Evolutionary conservation across 2,888 invertebrate species (phyloP).

Genomic region (Hecatera dysodea): DNA sequence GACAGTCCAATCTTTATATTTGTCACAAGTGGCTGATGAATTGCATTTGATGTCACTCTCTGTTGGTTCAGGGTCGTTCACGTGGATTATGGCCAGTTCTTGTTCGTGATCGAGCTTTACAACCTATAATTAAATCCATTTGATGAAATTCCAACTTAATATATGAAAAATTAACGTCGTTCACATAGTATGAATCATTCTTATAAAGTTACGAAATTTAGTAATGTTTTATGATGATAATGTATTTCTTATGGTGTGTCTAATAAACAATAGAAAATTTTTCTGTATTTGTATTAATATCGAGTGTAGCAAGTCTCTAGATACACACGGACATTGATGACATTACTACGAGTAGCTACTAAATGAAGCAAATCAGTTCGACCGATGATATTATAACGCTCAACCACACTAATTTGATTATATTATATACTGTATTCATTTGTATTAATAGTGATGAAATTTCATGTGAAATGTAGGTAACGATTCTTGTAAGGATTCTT

Average conservation of each 20-base stretch:
- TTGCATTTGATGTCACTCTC: conserved; percentile 59
- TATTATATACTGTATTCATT: too few species aligned
- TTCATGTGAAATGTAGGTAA: too few species aligned
- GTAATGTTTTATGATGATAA: background rate
- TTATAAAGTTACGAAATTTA: background rate
- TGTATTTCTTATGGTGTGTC: background rate
- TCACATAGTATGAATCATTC: background rate
- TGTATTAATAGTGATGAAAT: too few species aligned
- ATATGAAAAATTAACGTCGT: background rate
- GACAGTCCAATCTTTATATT: conserved; percentile 34
- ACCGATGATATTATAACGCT: background rate
- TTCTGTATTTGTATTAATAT: background rate
- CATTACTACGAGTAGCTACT: too few species aligned
- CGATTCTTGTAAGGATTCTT: background rate
- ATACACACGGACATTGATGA: too few species aligned
- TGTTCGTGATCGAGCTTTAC: conserved; percentile 40
- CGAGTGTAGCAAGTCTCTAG: too few species aligned
- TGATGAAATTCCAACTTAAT: background rate
- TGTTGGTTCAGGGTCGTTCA: conserved; percentile 58
- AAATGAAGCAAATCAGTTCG: too few species aligned
- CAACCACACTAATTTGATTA: background rate
- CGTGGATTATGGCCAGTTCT: conserved; percentile 57
- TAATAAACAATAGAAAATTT: background rate
- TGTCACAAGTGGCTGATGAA: conserved; percentile 18
- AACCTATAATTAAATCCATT: conserved; percentile 42